These are phyloP conservation scores for Cavia porcellus DNA, from an alignment of 2,113 vertebrate species.

Conservation along the genomic window DNA sequence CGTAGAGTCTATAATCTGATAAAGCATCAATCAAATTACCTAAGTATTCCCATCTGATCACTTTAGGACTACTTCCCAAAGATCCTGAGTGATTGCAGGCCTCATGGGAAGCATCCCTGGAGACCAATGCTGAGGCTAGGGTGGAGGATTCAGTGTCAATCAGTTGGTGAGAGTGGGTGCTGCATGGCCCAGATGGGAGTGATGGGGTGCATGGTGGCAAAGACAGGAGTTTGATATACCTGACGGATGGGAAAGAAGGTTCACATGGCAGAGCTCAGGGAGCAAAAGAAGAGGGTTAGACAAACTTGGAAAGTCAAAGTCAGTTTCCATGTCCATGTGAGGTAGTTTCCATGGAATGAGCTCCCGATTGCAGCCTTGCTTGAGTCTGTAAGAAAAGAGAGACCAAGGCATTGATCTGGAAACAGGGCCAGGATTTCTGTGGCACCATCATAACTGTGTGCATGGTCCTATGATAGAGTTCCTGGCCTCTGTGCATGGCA, in stretches of 20 bases:
- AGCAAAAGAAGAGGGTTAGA: accelerated
- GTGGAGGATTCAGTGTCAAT: not conserved
- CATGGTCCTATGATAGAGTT: not conserved
- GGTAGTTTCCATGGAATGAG: not conserved
- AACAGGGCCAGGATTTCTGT: not conserved
- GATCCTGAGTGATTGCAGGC: not conserved
- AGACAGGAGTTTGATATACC: too few species aligned
- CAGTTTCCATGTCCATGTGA: not conserved
- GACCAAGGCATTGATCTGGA: not conserved
- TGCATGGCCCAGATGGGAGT: accelerated
- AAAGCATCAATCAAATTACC: accelerated
- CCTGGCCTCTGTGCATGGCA: not conserved
- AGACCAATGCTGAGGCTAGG: not conserved
- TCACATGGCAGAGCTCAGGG: not conserved
- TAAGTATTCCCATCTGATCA: too few species aligned
- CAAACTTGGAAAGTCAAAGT: not conserved
- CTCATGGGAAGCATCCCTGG: not conserved
- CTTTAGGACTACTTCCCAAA: too few species aligned
- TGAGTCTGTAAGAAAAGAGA: not conserved
- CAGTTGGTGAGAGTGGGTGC: not conserved
- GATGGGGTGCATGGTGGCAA: not conserved
- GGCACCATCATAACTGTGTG: accelerated
- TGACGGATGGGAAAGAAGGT: not conserved
- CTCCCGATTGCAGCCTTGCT: not conserved
- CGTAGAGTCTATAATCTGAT: not conserved